Evolutionary conservation across 2,797 vertebrate genomes (phyloP).

Genomic region (Podarcis lilfordi): DNA sequence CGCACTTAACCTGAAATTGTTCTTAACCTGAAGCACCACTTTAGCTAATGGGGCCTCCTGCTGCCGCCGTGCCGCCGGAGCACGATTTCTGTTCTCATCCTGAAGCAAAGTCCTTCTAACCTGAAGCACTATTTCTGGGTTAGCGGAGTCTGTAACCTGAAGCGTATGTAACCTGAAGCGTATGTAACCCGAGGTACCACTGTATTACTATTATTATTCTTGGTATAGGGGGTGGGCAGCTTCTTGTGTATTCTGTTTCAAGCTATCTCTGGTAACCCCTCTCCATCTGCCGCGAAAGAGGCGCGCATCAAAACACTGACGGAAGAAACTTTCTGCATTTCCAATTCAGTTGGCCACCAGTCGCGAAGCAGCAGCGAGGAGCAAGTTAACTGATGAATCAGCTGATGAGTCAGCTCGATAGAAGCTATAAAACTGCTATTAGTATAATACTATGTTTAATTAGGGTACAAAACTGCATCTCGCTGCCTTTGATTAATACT

Average conservation of each 20-base stretch:
- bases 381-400: neutral
- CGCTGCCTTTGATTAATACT: conserved; percentile 22
- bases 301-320: neutral
- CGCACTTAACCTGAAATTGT: too few species aligned
- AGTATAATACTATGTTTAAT: conserved; percentile 31
- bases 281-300: neutral
- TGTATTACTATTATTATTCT: too few species aligned
- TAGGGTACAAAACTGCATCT: conserved; percentile 28
- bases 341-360: neutral
- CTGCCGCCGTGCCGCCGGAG: too few species aligned
- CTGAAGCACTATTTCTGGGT: too few species aligned
- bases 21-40: too few species aligned
- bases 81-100: too few species aligned
- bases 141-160: too few species aligned
- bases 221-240: too few species aligned
- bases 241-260: neutral
- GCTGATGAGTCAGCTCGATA: conserved; percentile 12
- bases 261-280: neutral
- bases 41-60: too few species aligned
- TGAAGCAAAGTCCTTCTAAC: too few species aligned
- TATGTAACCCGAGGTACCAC: too few species aligned
- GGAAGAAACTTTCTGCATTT: neutral
- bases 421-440: conserved; percentile 25
- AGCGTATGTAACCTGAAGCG: too few species aligned
- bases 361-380: neutral